A percentile compares a stretch with the other conserved stretches of the same genome.
Conservation (phyloP, 2,113 vertebrate genomes). For the Vanacampus margaritifer region DNA sequence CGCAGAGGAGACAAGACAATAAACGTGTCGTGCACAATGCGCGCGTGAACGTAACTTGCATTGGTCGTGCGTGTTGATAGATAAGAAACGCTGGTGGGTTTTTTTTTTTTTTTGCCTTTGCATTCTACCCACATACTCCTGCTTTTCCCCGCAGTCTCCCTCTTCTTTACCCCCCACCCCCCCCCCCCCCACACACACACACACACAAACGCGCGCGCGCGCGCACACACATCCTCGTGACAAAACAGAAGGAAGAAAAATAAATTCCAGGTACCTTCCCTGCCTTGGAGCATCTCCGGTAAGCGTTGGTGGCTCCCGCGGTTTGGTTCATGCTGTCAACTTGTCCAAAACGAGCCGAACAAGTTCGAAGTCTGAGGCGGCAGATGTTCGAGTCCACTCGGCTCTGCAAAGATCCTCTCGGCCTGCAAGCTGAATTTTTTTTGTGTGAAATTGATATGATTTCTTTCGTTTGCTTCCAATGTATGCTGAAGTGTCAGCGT, state of each 20-base stretch:
- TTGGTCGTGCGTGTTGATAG: slow-evolving; percentile 19
- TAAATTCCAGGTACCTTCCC: slow-evolving; percentile 60
- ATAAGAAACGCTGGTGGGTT: not conserved
- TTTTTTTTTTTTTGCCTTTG: not conserved
- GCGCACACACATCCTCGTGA: not conserved
- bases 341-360: slow-evolving; percentile 26
- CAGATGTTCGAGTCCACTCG: not conserved
- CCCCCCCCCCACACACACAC: too few relatives aligned
- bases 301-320: slow-evolving; percentile 70
- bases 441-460: not conserved
- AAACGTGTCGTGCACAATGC: not conserved
- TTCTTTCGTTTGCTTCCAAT: not conserved
- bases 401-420: not conserved
- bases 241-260: not conserved
- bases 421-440: not conserved
- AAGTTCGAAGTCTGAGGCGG: not conserved
- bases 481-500: not conserved
- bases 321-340: slow-evolving; percentile 74
- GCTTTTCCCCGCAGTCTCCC: not conserved
- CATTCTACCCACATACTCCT: not conserved
- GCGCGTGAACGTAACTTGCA: not conserved
- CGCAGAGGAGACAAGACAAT: not conserved
- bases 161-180: not conserved
- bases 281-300: slow-evolving; percentile 72
- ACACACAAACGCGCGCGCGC: not conserved